A percentile compares a stretch with the other conserved stretches of the same genome.
Evolutionary conservation across 2,888 invertebrate genomes (phyloP).

Genomic region (Cylloceria caligata): DNA sequence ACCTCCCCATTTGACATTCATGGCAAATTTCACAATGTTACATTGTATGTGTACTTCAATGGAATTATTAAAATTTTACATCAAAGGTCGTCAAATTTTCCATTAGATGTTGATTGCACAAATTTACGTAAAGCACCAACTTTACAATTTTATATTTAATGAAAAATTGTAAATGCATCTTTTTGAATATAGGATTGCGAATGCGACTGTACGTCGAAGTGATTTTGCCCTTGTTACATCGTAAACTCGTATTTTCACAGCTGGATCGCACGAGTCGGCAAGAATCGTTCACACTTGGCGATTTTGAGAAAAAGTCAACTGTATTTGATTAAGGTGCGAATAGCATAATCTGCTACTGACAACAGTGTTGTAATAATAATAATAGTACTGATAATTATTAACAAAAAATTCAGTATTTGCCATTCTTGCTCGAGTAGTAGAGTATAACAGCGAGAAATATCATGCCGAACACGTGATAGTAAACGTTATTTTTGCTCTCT

Average conservation of each 20-base stretch:
- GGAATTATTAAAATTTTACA: no score
- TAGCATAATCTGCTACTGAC: conserved; percentile 16
- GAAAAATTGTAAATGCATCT: background rate
- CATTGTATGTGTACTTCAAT: no score
- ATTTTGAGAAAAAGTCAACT: conserved; percentile 48
- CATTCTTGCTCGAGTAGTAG: conserved; percentile 79
- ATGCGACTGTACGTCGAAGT: no score
- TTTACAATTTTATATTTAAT: background rate
- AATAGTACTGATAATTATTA: conserved; percentile 19
- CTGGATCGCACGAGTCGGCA: conserved; percentile 29
- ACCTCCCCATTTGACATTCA: background rate
- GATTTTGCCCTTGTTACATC: no score
- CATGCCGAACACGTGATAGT: conserved; percentile 80
- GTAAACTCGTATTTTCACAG: conserved; percentile 51
- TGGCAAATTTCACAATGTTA: background rate
- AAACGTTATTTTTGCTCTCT: conserved; percentile 76
- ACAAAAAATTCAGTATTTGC: conserved; percentile 68
- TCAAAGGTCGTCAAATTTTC: no score
- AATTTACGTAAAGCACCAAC: no score
- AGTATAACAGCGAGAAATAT: conserved; percentile 76
- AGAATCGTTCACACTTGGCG: conserved; percentile 41
- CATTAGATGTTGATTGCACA: no score
- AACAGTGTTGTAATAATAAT: conserved; percentile 48
- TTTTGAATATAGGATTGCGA: background rate
- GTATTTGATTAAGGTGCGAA: conserved; percentile 33